Evolutionary conservation across 2,888 invertebrate genomes (phyloP), one percentile per base, ranked within the genome.

Genomic region (Napeogenes inachia): DNA sequence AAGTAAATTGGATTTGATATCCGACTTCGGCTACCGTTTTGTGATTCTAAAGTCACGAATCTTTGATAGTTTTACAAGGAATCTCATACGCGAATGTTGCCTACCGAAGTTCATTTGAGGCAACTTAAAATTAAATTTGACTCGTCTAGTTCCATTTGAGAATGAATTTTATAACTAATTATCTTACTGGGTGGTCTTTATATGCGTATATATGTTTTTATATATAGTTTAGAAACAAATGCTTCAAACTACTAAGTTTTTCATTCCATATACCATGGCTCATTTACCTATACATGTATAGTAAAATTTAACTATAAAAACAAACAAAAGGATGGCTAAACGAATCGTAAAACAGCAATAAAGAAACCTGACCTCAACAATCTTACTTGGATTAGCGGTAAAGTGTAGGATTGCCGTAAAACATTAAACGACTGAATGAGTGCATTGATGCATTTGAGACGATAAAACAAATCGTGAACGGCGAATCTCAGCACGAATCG

Each of bases 1-100:
- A 85, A 86, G 79, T 82, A 84, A 88, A 89, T 88, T 87, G 84
- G 79, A 88, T 89, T 87, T 85, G 82, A 87, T 88, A 84, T 85
- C 82, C 83, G 78, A 80, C 83, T 81, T 77, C 75, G 76, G 79
- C 82, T 82, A 79, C 80, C 80, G 81, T 82, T 84, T 79, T 76
- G 82, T 78, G 80, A 82, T 80, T 80, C 76, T 70, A 71, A 74
- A 81, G 82, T 83, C 84, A 85, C 83, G 82, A 84, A 78, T 81
- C 80, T 80, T 82, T 80, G 79, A 75, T 74, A 72, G 76, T 73
- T 78, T 74, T 68, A 65, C 66, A 66, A 67, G 59, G 60, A 67
- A 66, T 65, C 69, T 69, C 70, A 69, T 75, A 74, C 69, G 67
- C 70, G 70, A 63, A 69, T 58, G 63, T 62, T 67, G 56, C 58